phyloP scores from a whole-genome alignment of 2,797 vertebrate species.

The Crypturellus tataupa region DNA sequence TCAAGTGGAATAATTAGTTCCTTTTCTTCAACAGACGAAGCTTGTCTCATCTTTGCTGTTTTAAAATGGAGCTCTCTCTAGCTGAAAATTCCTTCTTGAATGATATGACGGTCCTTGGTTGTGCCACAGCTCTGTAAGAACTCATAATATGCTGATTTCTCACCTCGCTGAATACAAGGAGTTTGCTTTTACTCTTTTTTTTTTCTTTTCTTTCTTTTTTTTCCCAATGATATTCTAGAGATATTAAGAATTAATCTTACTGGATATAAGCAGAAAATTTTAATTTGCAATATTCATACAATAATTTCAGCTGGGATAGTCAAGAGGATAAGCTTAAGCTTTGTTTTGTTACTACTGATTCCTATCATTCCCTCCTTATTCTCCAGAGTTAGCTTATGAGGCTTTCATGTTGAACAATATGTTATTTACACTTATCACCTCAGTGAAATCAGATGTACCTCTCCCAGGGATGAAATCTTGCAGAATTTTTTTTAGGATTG shows the following conservation, averaged over 20 bases:
- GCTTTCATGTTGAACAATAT: neutral
- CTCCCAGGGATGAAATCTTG: neutral
- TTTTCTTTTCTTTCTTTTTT: neutral
- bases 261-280: neutral
- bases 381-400: neutral
- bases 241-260: neutral
- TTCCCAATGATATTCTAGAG: neutral
- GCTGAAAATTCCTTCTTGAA: neutral
- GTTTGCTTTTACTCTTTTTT: neutral
- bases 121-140: neutral
- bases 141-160: conserved; percentile 13
- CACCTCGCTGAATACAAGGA: neutral
- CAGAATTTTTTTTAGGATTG: neutral
- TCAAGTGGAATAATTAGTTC: conserved; percentile 59
- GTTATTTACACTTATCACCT: neutral
- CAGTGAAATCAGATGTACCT: neutral
- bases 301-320: neutral
- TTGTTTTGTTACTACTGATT: neutral
- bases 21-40: conserved; percentile 16
- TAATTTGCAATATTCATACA: neutral
- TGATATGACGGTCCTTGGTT: neutral
- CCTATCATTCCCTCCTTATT: neutral
- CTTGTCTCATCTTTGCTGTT: neutral
- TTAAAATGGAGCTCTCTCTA: neutral
- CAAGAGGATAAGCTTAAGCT: neutral